Evolutionary conservation across 2,888 invertebrate genomes (phyloP).

Genomic region (Ormyrus labotus): DNA sequence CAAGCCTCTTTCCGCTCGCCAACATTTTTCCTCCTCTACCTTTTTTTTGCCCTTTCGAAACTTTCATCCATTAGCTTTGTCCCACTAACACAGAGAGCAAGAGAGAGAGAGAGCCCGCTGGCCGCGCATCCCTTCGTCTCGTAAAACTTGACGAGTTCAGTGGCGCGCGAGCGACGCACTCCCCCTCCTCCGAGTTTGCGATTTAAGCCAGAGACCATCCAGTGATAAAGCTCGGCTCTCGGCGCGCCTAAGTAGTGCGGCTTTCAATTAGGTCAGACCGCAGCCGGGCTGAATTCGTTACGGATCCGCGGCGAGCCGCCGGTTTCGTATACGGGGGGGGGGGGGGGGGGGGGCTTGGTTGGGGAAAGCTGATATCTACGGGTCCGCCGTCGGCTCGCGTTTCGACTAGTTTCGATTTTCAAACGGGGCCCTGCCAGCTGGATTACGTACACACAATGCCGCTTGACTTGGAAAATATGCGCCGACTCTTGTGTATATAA

Average conservation of each 20-base stretch:
- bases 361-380: not conserved
- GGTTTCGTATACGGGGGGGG: not conserved
- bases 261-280: constrained; percentile 50
- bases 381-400: not conserved
- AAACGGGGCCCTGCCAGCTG: not conserved
- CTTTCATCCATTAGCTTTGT: constrained; percentile 32
- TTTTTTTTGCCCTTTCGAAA: constrained; percentile 10
- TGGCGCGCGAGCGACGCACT: not conserved
- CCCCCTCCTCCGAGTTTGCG: not conserved
- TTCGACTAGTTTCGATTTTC: constrained; percentile 40
- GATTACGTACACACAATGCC: not conserved
- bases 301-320: not conserved
- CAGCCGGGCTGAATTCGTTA: constrained; percentile 23
- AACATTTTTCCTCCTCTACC: not conserved
- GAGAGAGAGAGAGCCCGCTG: too few species aligned
- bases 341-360: not conserved
- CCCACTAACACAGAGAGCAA: not conserved
- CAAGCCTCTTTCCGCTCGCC: not conserved
- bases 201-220: not conserved
- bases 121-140: too few species aligned
- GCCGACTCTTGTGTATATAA: not conserved
- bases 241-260: constrained; percentile 43
- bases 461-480: constrained; percentile 1
- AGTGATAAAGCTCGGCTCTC: not conserved
- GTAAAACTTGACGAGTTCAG: constrained; percentile 19